These are phyloP conservation scores for Marcusenius ussheri DNA, from an alignment of 2,113 vertebrate species.

Conservation along the genomic window DNA sequence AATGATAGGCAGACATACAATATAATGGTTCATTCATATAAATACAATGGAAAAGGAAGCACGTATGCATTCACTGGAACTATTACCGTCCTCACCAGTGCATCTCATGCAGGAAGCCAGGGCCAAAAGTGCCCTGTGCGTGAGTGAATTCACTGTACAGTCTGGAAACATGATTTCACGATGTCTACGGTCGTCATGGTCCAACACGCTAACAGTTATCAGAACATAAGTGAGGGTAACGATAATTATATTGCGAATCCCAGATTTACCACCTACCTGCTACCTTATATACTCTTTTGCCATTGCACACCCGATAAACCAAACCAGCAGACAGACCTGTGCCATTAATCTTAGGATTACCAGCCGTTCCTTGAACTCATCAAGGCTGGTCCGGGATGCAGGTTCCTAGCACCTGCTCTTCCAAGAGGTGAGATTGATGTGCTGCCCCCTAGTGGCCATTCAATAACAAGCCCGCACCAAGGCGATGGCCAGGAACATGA, in stretches of 20 bases:
- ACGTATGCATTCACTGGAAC: background rate
- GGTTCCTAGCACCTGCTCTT: background rate
- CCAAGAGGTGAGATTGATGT: background rate
- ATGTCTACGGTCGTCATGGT: background rate
- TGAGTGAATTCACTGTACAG: background rate
- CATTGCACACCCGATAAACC: background rate
- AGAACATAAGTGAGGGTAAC: background rate
- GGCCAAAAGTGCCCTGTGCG: background rate
- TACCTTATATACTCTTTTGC: background rate
- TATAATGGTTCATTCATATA: background rate
- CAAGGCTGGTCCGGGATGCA: background rate
- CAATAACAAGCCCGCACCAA: slow-evolving; percentile 57
- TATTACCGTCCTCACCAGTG: background rate
- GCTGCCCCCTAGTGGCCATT: slow-evolving; percentile 27
- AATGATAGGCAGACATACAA: background rate
- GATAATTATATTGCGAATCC: background rate
- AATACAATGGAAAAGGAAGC: background rate
- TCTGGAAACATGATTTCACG: background rate
- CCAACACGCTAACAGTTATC: background rate
- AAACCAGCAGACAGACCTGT: background rate
- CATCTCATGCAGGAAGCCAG: slow-evolving; percentile 15
- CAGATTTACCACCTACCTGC: background rate
- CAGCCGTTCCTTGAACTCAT: background rate
- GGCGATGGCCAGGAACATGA: slow-evolving; percentile 60
- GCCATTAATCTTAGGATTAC: background rate